Percentiles rank a stretch among this genome's conserved stretches.
phyloP scores from a whole-genome alignment of 2,888 invertebrate species.

The Trachelus stipa region DNA sequence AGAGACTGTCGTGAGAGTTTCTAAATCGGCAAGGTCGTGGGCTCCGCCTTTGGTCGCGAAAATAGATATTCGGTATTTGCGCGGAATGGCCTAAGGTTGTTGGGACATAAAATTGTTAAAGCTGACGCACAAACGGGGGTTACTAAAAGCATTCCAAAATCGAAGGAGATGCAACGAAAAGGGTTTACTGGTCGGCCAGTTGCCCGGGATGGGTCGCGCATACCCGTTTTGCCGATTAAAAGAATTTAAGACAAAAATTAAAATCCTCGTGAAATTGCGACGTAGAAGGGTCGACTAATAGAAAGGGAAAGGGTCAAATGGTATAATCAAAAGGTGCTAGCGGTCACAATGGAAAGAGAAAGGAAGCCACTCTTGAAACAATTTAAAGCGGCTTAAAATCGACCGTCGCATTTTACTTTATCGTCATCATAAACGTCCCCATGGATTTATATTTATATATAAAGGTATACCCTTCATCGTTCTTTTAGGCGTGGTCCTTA shows the following conservation, averaged over 20 bases:
- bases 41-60: neutral
- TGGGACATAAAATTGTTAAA: neutral
- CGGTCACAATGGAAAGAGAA: neutral
- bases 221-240: neutral
- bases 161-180: slow-evolving; percentile 4
- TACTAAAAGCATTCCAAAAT: slow-evolving; percentile 14
- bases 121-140: slow-evolving; percentile 3
- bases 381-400: slow-evolving; percentile 34
- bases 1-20: neutral
- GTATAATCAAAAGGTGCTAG: neutral
- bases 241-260: neutral
- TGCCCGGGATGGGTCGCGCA: neutral
- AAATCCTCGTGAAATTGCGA: neutral
- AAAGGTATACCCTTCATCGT: neutral
- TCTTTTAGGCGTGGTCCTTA: neutral
- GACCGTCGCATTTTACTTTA: slow-evolving; percentile 33
- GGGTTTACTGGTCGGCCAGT: neutral
- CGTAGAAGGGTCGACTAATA: neutral
- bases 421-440: slow-evolving; percentile 36
- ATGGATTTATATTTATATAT: slow-evolving; percentile 18
- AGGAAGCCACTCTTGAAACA: slow-evolving; percentile 25
- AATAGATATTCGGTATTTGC: neutral
- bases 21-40: neutral
- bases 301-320: neutral
- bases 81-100: neutral